These are phyloP conservation scores for Conger conger DNA, from an alignment of 2,113 vertebrate genomes.

Conservation along the genomic window DNA sequence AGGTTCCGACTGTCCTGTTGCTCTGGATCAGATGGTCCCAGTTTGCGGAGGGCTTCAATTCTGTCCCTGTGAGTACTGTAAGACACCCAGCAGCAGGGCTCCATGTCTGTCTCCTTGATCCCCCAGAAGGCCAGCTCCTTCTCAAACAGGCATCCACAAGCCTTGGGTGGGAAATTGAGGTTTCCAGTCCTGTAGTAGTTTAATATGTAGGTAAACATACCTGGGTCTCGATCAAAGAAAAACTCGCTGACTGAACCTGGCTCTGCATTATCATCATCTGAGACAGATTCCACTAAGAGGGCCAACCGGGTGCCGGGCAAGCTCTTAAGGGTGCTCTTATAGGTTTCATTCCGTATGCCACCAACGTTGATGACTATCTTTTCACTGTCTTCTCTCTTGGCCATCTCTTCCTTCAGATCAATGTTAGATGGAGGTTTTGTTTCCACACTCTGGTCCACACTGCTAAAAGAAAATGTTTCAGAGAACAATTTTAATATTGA, in stretches of 20 bases:
- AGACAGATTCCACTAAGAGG: slow-evolving; percentile 73
- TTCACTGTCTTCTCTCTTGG: slow-evolving; percentile 78
- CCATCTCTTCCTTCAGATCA: slow-evolving; percentile 84
- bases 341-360: slow-evolving; percentile 80
- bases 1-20: too few relatives aligned
- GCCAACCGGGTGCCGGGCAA: slow-evolving; percentile 78
- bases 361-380: slow-evolving; percentile 82
- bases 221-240: slow-evolving; percentile 79
- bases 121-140: slow-evolving; percentile 83
- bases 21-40: slow-evolving; percentile 65
- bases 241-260: slow-evolving; percentile 63
- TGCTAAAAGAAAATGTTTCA: neutral
- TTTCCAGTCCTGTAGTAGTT: slow-evolving; percentile 82
- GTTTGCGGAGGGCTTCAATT: slow-evolving; percentile 77
- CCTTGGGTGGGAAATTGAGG: slow-evolving; percentile 79
- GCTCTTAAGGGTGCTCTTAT: slow-evolving; percentile 76
- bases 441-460: slow-evolving; percentile 79
- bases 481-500: neutral
- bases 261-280: slow-evolving; percentile 64
- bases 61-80: slow-evolving; percentile 79
- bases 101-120: slow-evolving; percentile 80
- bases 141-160: slow-evolving; percentile 79
- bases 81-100: slow-evolving; percentile 82
- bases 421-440: slow-evolving; percentile 82
- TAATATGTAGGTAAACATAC: slow-evolving; percentile 79